A percentile compares a stretch with the other conserved stretches of the same genome.
Evolutionary conservation across 2,797 vertebrate genomes (phyloP).

Genomic region (Tokudaia muenninki): DNA sequence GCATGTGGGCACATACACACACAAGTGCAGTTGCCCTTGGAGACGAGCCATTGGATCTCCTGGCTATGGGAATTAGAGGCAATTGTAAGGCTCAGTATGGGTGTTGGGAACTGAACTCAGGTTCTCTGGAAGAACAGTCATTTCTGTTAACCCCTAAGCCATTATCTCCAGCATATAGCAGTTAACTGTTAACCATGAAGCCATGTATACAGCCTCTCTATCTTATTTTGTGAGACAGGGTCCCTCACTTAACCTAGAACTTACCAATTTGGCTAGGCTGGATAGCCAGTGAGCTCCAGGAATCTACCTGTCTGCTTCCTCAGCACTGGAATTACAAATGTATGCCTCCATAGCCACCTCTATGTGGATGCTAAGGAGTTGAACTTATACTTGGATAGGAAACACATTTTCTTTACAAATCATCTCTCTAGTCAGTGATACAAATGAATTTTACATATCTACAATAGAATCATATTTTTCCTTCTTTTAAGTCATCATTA

Average conservation of each 20-base stretch:
- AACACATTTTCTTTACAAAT: not conserved
- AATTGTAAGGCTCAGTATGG: not conserved
- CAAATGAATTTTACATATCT: constrained; percentile 31
- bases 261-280: not conserved
- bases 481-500: constrained; percentile 10
- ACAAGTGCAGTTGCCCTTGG: not conserved
- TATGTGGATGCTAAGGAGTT: not conserved
- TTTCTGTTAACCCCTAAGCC: not conserved
- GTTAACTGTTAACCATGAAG: not conserved
- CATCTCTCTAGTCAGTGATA: not conserved
- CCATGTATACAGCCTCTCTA: not conserved
- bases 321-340: not conserved
- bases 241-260: not conserved
- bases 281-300: not conserved
- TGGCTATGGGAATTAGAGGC: not conserved
- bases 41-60: not conserved
- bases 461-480: not conserved
- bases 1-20: not conserved
- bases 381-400: not conserved
- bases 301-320: not conserved
- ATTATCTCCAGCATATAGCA: not conserved
- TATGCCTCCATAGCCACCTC: not conserved
- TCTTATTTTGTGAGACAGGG: not conserved
- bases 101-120: not conserved
- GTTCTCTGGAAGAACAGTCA: not conserved